phyloP scores from a whole-genome alignment of 1,140 invertebrate species.

The Psilanteris sp. region DNA sequence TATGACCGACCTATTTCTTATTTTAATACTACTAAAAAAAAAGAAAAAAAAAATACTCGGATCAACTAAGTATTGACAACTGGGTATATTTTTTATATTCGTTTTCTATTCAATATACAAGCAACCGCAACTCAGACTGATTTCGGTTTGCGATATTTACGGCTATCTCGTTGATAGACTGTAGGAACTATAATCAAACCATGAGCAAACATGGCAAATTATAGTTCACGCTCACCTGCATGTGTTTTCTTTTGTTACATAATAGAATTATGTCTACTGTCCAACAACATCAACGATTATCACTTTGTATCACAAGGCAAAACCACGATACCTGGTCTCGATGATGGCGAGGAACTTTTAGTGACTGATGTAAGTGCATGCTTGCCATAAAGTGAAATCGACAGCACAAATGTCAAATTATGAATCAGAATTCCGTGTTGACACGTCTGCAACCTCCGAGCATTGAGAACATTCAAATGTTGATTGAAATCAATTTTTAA shows the following conservation, averaged over 20 bases:
- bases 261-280: conserved; percentile 89
- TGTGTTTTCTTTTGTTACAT: conserved; percentile 74
- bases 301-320: conserved; percentile 98
- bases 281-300: conserved; percentile 93
- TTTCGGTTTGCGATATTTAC: conserved; percentile 25
- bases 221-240: conserved; percentile 73
- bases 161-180: conserved; percentile 46
- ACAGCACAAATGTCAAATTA: conserved; percentile 11
- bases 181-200: conserved; percentile 70
- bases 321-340: conserved; percentile 95
- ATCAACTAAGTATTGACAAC: no score
- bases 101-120: not conserved
- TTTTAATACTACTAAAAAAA: not conserved
- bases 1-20: conserved; percentile 13
- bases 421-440: not conserved
- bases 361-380: conserved; percentile 94
- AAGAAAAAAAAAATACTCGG: no score
- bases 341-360: conserved; percentile 96
- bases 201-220: conserved; percentile 71
- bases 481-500: conserved; percentile 1
- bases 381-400: conserved; percentile 17
- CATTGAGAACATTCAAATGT: no score
- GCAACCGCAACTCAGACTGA: conserved; percentile 10
- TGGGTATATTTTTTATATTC: not conserved
- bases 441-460: no score